Evolutionary conservation across 1,140 invertebrate genomes (phyloP).

Genomic region (Microplitis demolitor): DNA sequence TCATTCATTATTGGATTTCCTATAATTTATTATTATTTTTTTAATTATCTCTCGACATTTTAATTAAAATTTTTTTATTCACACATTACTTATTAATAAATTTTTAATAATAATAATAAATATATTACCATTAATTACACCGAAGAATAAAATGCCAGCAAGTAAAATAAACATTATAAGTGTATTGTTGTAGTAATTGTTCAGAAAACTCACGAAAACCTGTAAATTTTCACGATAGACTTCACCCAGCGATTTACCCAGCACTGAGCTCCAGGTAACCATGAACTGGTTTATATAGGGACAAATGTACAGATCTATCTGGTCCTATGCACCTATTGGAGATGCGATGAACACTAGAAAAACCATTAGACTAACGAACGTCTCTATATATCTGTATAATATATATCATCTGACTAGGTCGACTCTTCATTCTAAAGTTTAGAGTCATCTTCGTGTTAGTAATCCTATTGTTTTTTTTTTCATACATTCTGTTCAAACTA

Average conservation of each 20-base stretch:
- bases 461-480: no score
- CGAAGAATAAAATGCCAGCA: not conserved
- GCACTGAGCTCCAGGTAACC: constrained; percentile 3
- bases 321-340: not conserved
- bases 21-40: not conserved
- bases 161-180: no score
- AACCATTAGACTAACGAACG: constrained; percentile 25
- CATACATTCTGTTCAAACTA: no score
- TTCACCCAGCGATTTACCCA: not conserved
- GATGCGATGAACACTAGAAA: not conserved
- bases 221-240: not conserved
- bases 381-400: constrained; percentile 4
- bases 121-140: not conserved
- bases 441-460: not conserved
- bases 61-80: not conserved
- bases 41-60: no score
- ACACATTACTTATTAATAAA: not conserved
- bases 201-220: not conserved
- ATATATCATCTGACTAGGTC: not conserved
- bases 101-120: not conserved
- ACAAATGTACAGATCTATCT: not conserved
- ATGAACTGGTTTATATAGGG: constrained; percentile 23
- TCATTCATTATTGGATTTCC: not conserved
- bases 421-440: not conserved
- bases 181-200: not conserved